Conservation (phyloP, 1,140 invertebrate species). For the Bombus soroeensis region DNA sequence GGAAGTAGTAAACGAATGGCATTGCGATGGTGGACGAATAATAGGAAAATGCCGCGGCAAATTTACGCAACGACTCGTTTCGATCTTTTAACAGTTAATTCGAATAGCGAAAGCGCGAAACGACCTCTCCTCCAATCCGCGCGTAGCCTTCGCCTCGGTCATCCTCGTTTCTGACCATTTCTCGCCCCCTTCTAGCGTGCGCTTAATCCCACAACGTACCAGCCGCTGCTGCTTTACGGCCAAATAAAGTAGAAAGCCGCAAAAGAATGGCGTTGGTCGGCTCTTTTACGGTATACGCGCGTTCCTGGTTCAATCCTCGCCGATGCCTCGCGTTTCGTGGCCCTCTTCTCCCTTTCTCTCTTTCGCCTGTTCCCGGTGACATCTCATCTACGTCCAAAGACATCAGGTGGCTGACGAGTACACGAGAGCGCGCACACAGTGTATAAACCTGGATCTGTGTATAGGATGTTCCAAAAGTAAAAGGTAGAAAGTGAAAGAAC, state of each 20-base stretch:
- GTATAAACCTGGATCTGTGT: not conserved
- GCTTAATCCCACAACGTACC: constrained; percentile 35
- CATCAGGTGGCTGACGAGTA: constrained; percentile 26
- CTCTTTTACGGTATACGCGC: constrained; percentile 46
- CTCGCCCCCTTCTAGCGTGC: not conserved
- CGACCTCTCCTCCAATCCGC: constrained; percentile 6
- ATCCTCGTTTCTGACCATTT: not conserved
- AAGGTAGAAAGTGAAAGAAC: not conserved
- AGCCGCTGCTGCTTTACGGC: constrained; percentile 41
- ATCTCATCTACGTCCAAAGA: constrained; percentile 20
- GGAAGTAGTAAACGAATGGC: constrained; percentile 28
- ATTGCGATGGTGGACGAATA: constrained; percentile 8
- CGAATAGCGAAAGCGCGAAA: constrained; percentile 14
- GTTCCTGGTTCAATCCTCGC: constrained; percentile 20
- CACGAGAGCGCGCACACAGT: not conserved
- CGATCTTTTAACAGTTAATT: constrained; percentile 47
- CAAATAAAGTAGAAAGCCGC: constrained; percentile 53
- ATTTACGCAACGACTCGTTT: constrained; percentile 27
- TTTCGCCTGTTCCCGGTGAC: not conserved
- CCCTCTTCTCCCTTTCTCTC: not conserved
- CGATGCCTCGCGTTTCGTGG: not conserved
- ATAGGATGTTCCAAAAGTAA: not conserved
- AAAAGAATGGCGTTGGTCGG: constrained; percentile 42
- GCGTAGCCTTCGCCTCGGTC: not conserved
- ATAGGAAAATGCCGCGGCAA: constrained; percentile 17